Conservation (phyloP, 2,797 vertebrate species). For the Semotilus atromaculatus region DNA sequence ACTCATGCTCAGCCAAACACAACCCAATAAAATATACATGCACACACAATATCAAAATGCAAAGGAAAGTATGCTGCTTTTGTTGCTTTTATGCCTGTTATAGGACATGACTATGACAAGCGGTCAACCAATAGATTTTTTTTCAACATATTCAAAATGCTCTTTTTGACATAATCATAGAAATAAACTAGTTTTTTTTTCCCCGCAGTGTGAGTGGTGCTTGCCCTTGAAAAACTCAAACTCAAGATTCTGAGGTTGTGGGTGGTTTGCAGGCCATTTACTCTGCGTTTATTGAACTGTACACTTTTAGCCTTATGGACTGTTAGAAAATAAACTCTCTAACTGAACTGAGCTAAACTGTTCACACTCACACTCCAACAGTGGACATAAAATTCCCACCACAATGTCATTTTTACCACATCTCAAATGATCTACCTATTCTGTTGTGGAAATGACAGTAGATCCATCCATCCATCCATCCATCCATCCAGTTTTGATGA, state of each 20-base stretch:
- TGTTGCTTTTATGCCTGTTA: slow-evolving; percentile 6
- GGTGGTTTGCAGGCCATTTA: not conserved
- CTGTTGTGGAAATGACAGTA: not conserved
- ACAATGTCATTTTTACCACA: not conserved
- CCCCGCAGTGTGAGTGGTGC: not conserved
- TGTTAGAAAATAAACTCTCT: not conserved
- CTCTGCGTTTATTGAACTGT: slow-evolving; percentile 15
- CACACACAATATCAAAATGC: not conserved
- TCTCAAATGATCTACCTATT: not conserved
- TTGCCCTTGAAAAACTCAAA: slow-evolving; percentile 10
- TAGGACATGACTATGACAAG: not conserved
- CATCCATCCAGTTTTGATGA: no score
- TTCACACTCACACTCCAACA: not conserved
- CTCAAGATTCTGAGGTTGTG: not conserved
- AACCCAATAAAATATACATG: not conserved
- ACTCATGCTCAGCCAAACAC: not conserved
- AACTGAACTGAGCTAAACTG: no score
- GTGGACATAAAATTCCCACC: no score
- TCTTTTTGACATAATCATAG: slow-evolving; percentile 5
- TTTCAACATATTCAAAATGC: slow-evolving; percentile 7
- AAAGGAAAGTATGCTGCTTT: not conserved
- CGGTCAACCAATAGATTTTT: not conserved
- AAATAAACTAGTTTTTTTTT: not conserved
- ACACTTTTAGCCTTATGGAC: not conserved
- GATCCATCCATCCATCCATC: not conserved